Evolutionary conservation across 2,888 invertebrate species (phyloP).

Genomic region (Torymus tubicola): DNA sequence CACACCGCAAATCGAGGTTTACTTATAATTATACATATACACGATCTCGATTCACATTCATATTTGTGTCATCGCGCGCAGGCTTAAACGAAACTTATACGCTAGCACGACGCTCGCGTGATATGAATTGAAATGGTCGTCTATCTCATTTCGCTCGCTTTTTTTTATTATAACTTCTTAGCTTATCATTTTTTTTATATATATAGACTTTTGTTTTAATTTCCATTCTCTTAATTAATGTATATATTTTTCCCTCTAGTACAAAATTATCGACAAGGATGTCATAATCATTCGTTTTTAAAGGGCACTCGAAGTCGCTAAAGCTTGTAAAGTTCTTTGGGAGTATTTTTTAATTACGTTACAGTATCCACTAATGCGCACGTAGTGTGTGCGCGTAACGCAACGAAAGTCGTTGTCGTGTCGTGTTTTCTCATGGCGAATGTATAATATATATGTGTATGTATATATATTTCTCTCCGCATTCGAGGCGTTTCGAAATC

Average conservation of each 20-base stretch:
- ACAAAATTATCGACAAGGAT: constrained; percentile 61
- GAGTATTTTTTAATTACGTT: constrained; percentile 37
- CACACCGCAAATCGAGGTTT: constrained; percentile 26
- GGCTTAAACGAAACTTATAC: constrained; percentile 44
- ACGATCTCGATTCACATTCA: constrained; percentile 36
- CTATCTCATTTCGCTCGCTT: constrained; percentile 26
- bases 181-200: constrained; percentile 20
- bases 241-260: constrained; percentile 59
- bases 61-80: constrained; percentile 29
- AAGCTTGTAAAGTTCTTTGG: constrained; percentile 24
- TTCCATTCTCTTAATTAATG: constrained; percentile 22
- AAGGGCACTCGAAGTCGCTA: constrained; percentile 57
- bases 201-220: constrained; percentile 15
- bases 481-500: constrained; percentile 13
- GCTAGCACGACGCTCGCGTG: constrained; percentile 56
- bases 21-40: constrained; percentile 42
- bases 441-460: not conserved
- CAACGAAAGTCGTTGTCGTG: constrained; percentile 25
- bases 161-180: not conserved
- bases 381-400: not conserved
- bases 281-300: constrained; percentile 47
- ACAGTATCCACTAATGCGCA: constrained; percentile 19
- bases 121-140: constrained; percentile 64
- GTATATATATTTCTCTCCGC: not conserved
- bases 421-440: not conserved